Evolutionary conservation across 2,113 vertebrate species (phyloP), one percentile per base, ranked within the genome.

Genomic region (Brienomyrus longianalis): DNA sequence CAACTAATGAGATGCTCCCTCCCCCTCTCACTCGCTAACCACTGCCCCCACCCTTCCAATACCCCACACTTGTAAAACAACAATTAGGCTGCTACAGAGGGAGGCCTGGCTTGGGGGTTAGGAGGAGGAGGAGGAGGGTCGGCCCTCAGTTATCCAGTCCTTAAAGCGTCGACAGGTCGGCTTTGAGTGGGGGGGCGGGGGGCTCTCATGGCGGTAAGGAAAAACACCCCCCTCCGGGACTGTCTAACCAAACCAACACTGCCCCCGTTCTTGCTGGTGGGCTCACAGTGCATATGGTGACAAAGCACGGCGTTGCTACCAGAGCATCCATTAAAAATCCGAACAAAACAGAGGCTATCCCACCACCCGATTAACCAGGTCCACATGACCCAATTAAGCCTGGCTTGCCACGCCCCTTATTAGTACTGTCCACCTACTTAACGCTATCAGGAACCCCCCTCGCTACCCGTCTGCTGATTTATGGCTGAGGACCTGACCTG

Each of bases 101-200:
- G 80, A 66, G 86, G 90, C 54, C 66, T 83, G 87, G 83, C 56
- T 48, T 5, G n/a, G 83, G 50, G 89, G 83, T 89, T 89, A 74
- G 56, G 74, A 54, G 17, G 59, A 23, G 84, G 23, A 47, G 51
- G 85, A 56, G 77, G 59, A 80, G 51, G 80, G 87, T 80, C 70
- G n/a, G 48, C 52, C n/a, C 51, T 19, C 13, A 83, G 88, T 90
- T 90, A 91, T 89, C 90, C 70, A 89, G 86, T 66, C 54, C 48
- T 88, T 83, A 86, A 86, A 91, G 66, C 70, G 88, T 56, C 86
- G 89, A 91, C 89, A 48, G 90, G 90, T 50, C 89, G 89, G 89
- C 47, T 51, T 48, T 92, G 88, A 83, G 89, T 45, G 62, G 83
- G 21, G 43, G 83, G 39, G 27, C 15, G 6, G 54, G 19, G 39